Base-by-base conservation (phyloP, 2,113 vertebrate species). In the Lynx canadensis region DNA sequence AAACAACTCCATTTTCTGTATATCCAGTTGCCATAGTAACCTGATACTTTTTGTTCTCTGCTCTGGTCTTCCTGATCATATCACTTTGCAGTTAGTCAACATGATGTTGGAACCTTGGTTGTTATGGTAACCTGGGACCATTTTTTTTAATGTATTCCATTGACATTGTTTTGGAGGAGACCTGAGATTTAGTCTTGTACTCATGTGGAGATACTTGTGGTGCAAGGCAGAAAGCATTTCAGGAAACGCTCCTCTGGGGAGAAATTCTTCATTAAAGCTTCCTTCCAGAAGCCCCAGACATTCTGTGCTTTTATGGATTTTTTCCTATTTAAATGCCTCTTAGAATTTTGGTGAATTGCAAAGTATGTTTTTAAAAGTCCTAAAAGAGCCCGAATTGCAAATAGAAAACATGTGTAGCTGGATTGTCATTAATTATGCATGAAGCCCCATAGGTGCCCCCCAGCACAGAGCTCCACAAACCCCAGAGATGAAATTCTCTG, bases 91-190 rank as follows among this genome's bases (percentile, higher is more conserved):
- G 98, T 98, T 97, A 98, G 97, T 98, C 98, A 98, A 96, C 98
- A 89, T 36, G 79, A 66, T 84, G 88, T 95, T 97, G 89, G 94
- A 98, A 98, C 98, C 98, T 98, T 94, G 93, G 98, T 99, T 98
- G 99, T 97, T 98, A 99, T 99, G 98, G 98, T 97, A 99, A 99
- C 99, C 45, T 79, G 16, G 97, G 93, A 36, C 84, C 48, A 0
- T 74, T 88, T 98, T 97, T 85, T 63, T 78, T 6, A 93, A 82
- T 89, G 41, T 91, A 94, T 97, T 33, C 89, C 98, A 90, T 80
- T 93, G 95, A 97, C 96, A 66, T 80, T 38, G 89, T 95, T 96
- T 97, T 52, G 1, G 5, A 95, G 85, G 5, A 96, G 83, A 92
- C 94, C 82, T 89, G 73, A 36, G 16, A 95, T 98, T 97, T 95